Conservation (phyloP, 2,888 invertebrate genomes). For the Lasius platythorax region DNA sequence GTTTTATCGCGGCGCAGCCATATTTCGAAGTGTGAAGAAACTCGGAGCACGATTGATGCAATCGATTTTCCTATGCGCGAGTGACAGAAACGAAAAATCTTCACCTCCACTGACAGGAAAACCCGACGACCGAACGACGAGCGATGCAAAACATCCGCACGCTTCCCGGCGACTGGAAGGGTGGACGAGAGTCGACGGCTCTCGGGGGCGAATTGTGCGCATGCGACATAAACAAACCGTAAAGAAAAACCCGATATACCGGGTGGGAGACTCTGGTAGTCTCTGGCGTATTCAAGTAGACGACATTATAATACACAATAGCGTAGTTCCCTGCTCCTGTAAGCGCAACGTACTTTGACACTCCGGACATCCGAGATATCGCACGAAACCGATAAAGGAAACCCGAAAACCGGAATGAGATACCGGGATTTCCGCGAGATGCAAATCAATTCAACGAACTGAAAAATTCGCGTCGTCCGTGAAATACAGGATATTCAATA, state of each 20-base stretch:
- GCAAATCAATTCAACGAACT: conserved; percentile 24
- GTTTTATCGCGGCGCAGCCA: neutral
- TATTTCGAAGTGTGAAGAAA: neutral
- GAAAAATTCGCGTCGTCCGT: conserved; percentile 9
- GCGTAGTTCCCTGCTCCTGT: conserved; percentile 7
- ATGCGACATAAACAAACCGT: conserved; percentile 82
- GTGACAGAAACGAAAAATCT: conserved; percentile 7
- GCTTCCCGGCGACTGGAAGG: conserved; percentile 81
- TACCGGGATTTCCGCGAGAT: conserved; percentile 7
- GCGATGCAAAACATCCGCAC: conserved; percentile 81
- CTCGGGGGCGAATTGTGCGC: conserved; percentile 75
- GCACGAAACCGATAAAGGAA: conserved; percentile 32
- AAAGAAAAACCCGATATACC: conserved; percentile 69
- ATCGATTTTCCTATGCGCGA: conserved; percentile 14
- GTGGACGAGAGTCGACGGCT: conserved; percentile 65
- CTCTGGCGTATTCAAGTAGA: conserved; percentile 42
- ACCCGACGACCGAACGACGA: conserved; percentile 51
- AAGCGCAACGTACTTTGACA: conserved; percentile 34
- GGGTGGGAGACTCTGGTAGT: conserved; percentile 56
- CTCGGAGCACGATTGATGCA: conserved; percentile 8
- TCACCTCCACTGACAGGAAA: conserved; percentile 34
- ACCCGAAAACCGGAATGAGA: neutral
- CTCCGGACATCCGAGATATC: conserved; percentile 31
- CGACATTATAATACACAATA: conserved; percentile 53
- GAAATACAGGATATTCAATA: neutral